Base-by-base conservation (phyloP, 1,140 invertebrate genomes). In the Caenorhabditis remanei region DNA sequence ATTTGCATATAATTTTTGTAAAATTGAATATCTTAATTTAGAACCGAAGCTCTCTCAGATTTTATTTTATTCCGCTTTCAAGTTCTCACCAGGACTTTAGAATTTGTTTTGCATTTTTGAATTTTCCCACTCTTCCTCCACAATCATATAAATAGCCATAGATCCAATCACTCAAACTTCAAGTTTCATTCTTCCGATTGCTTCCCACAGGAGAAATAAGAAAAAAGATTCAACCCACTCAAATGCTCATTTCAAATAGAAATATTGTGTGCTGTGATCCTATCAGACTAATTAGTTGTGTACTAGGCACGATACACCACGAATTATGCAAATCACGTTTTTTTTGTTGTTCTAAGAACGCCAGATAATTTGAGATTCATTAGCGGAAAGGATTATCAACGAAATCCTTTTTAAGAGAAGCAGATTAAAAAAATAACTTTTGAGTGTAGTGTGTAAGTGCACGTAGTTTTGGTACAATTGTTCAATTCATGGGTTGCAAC, bases 21-120 rank as follows among this genome's bases (percentile, higher is more conserved):
- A n/a, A 40, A 7, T 46, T 46, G 43, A 75, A 75, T 67, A 67
- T 75, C 9, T 14, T 48, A 75, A 46, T 32, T 71, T n/a, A n/a
- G 16, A 71, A 43, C 41, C 14, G 32, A 40, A 65, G 24, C 8
- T 11, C 32, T 9, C 32, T 65, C 32, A 7, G 32, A 40, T 8
- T 11, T 65, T 46, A 3, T 4, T 4, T 13, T 11, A 14, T 71
- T 71, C 40, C 41, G 13, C 19, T 19, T n/a, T 46, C 65, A 71
- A 43, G 65, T 71, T 46, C 41, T 46, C 65, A 71, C 40, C 7
- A 46, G 8, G 14, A 46, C 46, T 71, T 71, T 43, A 19, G 1
- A 71, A 71, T 32, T 65, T 1, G 40, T 43, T 46, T 71, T 16
- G 41, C 4, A n/a, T n/a, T 71, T 46, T 46, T 43, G 14, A 24